phyloP scores from a whole-genome alignment of 1,140 invertebrate genomes.

The Pseudomyrmex pallidus region DNA sequence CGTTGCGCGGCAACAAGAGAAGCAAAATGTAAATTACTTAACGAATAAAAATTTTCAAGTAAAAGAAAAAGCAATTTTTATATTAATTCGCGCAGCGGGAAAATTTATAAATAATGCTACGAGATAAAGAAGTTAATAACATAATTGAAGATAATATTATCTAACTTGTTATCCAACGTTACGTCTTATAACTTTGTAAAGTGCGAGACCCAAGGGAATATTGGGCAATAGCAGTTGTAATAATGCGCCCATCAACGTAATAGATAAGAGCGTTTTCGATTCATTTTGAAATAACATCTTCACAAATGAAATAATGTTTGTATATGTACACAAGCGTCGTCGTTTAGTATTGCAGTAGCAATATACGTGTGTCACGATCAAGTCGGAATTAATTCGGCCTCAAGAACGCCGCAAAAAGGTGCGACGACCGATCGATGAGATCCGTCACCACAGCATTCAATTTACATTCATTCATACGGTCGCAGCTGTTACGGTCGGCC shows the following conservation, averaged over 20 bases:
- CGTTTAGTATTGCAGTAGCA: neutral
- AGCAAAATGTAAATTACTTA: conserved; percentile 16
- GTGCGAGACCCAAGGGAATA: conserved; percentile 9
- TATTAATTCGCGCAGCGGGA: neutral
- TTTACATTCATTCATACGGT: conserved; percentile 58
- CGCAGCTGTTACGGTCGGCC: conserved; percentile 25
- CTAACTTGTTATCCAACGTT: neutral
- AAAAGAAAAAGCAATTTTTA: neutral
- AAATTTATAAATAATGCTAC: neutral
- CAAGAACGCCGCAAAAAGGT: conserved; percentile 31
- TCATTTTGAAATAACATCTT: conserved; percentile 35
- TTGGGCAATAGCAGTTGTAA: conserved; percentile 18
- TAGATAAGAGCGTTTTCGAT: conserved; percentile 23
- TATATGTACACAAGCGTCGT: neutral
- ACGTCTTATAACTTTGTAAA: conserved; percentile 4
- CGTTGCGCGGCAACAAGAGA: neutral
- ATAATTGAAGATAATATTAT: neutral
- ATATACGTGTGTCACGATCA: conserved; percentile 27
- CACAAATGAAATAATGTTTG: conserved; percentile 12
- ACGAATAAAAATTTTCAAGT: neutral
- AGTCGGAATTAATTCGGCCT: conserved; percentile 40
- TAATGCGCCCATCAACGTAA: conserved; percentile 14
- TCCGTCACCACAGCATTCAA: conserved; percentile 47
- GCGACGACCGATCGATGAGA: conserved; percentile 28
- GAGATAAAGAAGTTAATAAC: neutral